These are phyloP conservation scores for Protaetia brevitarsis DNA, from an alignment of 1,140 invertebrate species.

Conservation along the genomic window DNA sequence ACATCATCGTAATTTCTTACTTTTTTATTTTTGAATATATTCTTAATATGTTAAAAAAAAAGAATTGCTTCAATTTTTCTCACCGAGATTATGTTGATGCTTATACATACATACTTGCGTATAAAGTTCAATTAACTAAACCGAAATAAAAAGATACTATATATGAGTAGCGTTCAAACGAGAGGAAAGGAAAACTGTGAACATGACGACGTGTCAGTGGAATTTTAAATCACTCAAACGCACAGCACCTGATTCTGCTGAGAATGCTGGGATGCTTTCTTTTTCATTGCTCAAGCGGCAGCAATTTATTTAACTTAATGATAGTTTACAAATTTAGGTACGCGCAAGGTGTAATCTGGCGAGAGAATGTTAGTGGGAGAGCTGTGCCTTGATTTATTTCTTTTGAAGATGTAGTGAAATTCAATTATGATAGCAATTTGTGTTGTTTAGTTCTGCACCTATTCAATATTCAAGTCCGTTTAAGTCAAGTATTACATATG, in stretches of 20 bases:
- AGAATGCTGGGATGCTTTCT: background rate
- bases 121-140: too few species aligned
- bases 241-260: background rate
- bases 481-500: background rate
- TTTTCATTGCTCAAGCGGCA: slow-evolving; percentile 10
- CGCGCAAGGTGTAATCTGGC: background rate
- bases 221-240: background rate
- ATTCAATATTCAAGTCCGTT: background rate
- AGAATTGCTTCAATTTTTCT: too few species aligned
- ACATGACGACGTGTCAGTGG: slow-evolving; percentile 8
- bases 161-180: background rate
- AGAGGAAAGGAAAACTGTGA: background rate
- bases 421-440: slow-evolving; percentile 15
- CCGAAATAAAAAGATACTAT: background rate
- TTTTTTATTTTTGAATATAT: too few species aligned
- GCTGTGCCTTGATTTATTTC: background rate
- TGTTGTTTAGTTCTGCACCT: background rate
- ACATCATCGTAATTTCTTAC: too few species aligned
- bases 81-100: too few species aligned
- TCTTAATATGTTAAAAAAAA: too few species aligned
- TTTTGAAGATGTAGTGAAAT: slow-evolving; percentile 11
- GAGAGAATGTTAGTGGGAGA: background rate
- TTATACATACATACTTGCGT: too few species aligned
- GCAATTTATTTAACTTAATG: slow-evolving; percentile 9
- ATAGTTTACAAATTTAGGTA: slow-evolving; percentile 15